Evolutionary conservation across 2,113 vertebrate genomes (phyloP), one percentile per base, ranked within the genome.

Genomic region (Larimichthys polyactis): DNA sequence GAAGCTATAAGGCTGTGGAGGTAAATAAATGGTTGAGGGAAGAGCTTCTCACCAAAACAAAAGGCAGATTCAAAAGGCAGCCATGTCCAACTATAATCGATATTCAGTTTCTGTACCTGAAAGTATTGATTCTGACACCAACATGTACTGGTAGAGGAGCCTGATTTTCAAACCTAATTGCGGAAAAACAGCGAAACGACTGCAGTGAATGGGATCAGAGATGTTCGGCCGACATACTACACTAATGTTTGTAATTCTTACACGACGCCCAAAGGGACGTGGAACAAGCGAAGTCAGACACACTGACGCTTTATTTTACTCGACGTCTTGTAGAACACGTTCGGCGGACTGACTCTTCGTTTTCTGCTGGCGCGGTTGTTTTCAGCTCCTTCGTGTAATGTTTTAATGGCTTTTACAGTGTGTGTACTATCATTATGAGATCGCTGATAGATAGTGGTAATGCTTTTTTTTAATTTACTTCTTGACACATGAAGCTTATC

Each of bases 321-420:
- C 15, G 12, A 1, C 29, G 63, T 70, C 72, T 69, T 60, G 66
- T 76, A 73, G 58, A 81, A 83, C 72, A 80, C 11, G 66, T 52
- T 75, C 63, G 51, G 75, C 79, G n/a, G 63, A 29, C 51, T 29
- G n/a, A 71, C 65, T 40, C 51, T 66, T 20, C 27, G 19, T 68
- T 78, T 40, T 77, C 36, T 80, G 77, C 84, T 72, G 32, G 60
- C 68, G 49, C 48, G 6, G 69, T 54, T 59, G 27, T 81, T 89
- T 83, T 73, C 62, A 19, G 63, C 72, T 59, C 4, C 51, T 17
- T 72, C 57, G 1, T 80, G 77, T 82, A 64, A 62, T 55, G 59
- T 59, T 54, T 69, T 80, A 79, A 77, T 82, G 68, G 74, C 5
- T 74, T 88, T 72, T 59, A 12, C 48, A 51, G 32, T 57, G 29